Conservation (phyloP, 53 echinoderm and acorn worm species). For the Pentamera pediparva region DNA sequence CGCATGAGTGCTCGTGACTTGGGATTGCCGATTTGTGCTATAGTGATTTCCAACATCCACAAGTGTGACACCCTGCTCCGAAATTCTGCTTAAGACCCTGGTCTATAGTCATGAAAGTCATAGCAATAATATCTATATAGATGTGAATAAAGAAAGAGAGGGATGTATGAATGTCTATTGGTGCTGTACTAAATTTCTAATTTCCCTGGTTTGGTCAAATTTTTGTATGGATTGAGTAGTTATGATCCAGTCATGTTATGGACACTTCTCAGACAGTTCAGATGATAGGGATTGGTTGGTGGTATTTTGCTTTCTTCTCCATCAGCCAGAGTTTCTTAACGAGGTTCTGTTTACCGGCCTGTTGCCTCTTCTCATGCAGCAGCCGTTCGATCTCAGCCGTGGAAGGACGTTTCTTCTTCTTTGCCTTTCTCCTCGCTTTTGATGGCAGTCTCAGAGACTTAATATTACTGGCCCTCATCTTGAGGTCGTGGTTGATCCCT, state of each 20-base stretch:
- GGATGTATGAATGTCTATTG: too few relatives aligned
- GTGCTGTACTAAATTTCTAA: background rate
- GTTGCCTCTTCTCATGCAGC: conserved; percentile 11
- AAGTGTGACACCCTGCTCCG: too few relatives aligned
- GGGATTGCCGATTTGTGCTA: too few relatives aligned
- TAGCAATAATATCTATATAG: too few relatives aligned
- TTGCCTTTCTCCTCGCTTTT: conserved; percentile 29
- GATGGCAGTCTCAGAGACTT: conserved; percentile 54
- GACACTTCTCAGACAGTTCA: background rate
- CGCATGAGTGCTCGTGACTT: too few relatives aligned
- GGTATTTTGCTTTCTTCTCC: background rate
- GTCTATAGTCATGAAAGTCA: too few relatives aligned
- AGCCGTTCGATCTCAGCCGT: background rate
- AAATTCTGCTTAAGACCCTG: too few relatives aligned
- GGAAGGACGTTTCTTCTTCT: conserved; percentile 20
- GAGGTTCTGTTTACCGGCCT: conserved; percentile 12
- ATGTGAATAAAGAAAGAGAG: too few relatives aligned
- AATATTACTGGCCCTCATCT: conserved; percentile 42
- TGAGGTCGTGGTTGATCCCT: conserved; percentile 45
- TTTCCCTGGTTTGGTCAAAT: background rate
- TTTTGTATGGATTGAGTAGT: too few relatives aligned
- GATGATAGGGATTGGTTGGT: conserved; percentile 13
- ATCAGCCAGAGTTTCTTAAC: conserved; percentile 21
- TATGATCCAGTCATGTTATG: too few relatives aligned
- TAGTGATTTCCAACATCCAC: too few relatives aligned